These are phyloP conservation scores for Cataglyphis altisquamis DNA, from an alignment of 2,888 invertebrate genomes.

Conservation along the genomic window DNA sequence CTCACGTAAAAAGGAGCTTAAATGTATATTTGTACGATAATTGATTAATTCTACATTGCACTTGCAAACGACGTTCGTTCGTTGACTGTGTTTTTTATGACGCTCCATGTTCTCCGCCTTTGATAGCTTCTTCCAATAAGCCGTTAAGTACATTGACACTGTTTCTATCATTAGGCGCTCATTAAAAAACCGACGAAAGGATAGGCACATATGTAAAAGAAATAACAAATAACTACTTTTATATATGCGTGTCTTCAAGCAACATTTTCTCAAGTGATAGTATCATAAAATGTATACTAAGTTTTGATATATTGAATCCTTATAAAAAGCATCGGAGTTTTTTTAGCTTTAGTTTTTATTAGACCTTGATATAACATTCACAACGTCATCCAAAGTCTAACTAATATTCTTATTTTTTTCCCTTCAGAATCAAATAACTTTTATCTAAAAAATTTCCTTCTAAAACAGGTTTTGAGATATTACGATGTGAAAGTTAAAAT, in stretches of 20 bases:
- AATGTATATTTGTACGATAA: constrained; percentile 4
- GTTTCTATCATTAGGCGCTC: constrained; percentile 9
- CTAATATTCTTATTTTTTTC: too few relatives aligned
- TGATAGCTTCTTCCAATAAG: neutral
- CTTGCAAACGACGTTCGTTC: neutral
- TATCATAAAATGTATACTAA: neutral
- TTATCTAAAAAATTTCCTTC: too few relatives aligned
- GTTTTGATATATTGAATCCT: neutral
- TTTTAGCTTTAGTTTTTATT: neutral
- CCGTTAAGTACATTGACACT: constrained; percentile 1
- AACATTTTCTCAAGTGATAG: neutral
- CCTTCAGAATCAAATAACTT: too few relatives aligned
- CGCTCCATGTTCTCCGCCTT: neutral
- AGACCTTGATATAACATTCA: too few relatives aligned
- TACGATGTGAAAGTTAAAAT: too few relatives aligned
- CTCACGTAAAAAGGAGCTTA: constrained; percentile 9
- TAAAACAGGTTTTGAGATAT: too few relatives aligned
- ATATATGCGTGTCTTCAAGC: neutral
- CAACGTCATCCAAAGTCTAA: too few relatives aligned
- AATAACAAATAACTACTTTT: constrained; percentile 1
- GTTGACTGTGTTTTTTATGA: constrained; percentile 7
- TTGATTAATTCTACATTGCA: constrained; percentile 16
- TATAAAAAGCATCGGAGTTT: neutral
- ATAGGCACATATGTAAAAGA: neutral
- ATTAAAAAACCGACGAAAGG: neutral